Base-by-base conservation (phyloP, 64 coral and sea anemone genomes). In the Montipora cactus region DNA sequence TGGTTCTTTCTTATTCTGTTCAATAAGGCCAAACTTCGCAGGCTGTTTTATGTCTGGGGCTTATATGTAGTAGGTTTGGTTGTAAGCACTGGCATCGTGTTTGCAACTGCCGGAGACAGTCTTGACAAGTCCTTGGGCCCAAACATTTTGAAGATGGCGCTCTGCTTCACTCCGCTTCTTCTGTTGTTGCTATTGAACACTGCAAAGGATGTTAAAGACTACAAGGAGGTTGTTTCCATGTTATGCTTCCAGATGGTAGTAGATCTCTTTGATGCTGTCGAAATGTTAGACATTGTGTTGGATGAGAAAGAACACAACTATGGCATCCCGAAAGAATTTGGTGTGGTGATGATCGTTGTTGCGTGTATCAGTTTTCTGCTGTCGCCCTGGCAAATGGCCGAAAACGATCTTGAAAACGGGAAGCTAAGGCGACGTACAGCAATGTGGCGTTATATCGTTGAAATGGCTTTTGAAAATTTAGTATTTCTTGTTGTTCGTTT, bases 61-160 rank as follows among this genome's bases (percentile, higher is more conserved):
- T 6, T 64, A 11, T 64, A 64, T 11, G 59, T 64, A 2, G 0
- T 64, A 88, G 25, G 14, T 44, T 67, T 84, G 11, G 37, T 84
- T 7, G 59, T 53, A 0, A 67, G 8, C 28, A 84, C 59, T 18
- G 44, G 4, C 12, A 67, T 68, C 16, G 66, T 25, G 15, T 84
- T 67, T 69, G 61, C 5, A 18, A 14, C 45, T 9, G 44, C 14
- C 47, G 79, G 71, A 51, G 53, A 95, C 25, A 84, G 85, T 4
- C 79, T 96, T 10, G 79, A 93, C 14, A 90, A 72, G 6, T 78
- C 79, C 19, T 84, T 96, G 59, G 91, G 95, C 6, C 91, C 95
- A 5, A 96, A 89, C 51, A 3, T 15, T 14, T 53, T 96, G 16
- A 90, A 86, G 49, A 71, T 71, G 4, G 61, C 64, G 0, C 12